Evolutionary conservation across 2,888 invertebrate genomes (phyloP).

Genomic region (Parnassius smintheus): DNA sequence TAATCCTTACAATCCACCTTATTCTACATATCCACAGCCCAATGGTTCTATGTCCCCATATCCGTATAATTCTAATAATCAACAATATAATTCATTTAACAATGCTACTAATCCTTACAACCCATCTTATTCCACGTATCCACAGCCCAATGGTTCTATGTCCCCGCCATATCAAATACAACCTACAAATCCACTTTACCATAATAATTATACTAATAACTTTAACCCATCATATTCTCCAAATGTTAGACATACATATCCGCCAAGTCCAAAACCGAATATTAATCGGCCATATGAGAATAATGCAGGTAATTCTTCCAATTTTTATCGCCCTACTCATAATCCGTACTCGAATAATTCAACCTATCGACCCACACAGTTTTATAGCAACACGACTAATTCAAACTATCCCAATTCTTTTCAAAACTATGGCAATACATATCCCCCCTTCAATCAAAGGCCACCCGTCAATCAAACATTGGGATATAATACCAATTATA

Average conservation of each 20-base stretch:
- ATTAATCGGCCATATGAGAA: constrained; percentile 28
- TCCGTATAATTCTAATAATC: not conserved
- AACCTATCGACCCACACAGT: not conserved
- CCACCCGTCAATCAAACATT: not conserved
- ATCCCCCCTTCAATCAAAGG: not conserved
- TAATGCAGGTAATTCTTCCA: constrained; percentile 11
- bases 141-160: constrained; percentile 1
- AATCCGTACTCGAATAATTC: not conserved
- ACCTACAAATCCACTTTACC: not conserved
- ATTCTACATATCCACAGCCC: not conserved
- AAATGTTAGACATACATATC: constrained; percentile 28
- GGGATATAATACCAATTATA: not conserved
- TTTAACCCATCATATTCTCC: constrained; percentile 26
- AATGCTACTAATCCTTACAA: not conserved
- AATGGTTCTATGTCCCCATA: not conserved
- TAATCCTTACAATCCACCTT: not conserved
- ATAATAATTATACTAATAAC: constrained; percentile 33
- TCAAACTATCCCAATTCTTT: not conserved
- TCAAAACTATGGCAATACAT: not conserved
- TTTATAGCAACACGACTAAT: not conserved
- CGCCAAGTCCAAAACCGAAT: constrained; percentile 31
- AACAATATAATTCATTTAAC: not conserved
- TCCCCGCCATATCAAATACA: constrained; percentile 1
- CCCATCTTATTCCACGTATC: not conserved
- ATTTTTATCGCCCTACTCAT: not conserved